Evolutionary conservation across 2,888 invertebrate species (phyloP), one percentile per base, ranked within the genome.

Genomic region (Pelosia muscerda): DNA sequence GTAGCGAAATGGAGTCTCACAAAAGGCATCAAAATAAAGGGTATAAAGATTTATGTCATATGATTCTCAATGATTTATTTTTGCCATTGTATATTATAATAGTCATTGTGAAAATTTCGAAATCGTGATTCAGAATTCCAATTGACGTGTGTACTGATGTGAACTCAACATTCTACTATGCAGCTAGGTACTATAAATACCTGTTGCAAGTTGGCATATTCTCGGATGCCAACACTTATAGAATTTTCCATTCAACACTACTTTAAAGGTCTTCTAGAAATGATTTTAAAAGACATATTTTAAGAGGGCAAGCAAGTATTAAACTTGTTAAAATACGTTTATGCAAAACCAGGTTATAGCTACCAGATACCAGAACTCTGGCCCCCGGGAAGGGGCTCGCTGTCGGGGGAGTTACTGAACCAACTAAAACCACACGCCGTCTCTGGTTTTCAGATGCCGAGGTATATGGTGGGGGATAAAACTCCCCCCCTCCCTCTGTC

Each of bases 111-210:
- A 42, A 42, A 42, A 42, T 42, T 19, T 42, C 42, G 42, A 19
- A 42, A 42, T 19, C 42, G 42, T 19, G 19, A 42, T 42, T 1
- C 19, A 19, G 42, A 15, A 19, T 42, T 42, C 8, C 42, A 42
- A 42, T 42, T 42, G 42, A 42, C 2, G 3, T 42, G 42, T 42
- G 42, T n/a, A n/a, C n/a, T n/a, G n/a, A n/a, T n/a, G n/a, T n/a
- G n/a, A n/a, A n/a, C n/a, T n/a, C n/a, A 42, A 42, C 42, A 42
- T 6, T 3, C 5, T 19, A 42, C 13, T 25, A 13, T 22, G 5
- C 15, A 9, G 25, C 13, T 13, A 54, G 23, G 54, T 23, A 55
- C 25, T 2, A 5, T 25, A 25, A 73, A 66, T 72, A 73, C 61
- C 59, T 69, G 25, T 26, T 56, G 28, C 54, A 23, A 11, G 54